Conservation (phyloP, 2,888 invertebrate genomes). For the Tipula lateralis region DNA sequence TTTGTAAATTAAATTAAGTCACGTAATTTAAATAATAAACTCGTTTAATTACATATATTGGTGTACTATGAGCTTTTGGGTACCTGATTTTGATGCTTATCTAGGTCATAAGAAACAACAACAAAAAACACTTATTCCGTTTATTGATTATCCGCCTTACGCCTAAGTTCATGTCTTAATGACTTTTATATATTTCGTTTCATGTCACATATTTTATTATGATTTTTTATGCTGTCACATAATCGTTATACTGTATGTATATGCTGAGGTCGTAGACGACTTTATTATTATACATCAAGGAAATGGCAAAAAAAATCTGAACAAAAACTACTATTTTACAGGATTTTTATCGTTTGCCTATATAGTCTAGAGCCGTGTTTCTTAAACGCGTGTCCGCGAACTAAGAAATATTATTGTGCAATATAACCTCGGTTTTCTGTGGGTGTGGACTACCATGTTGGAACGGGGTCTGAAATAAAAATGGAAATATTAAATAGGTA, state of each 20-base stretch:
- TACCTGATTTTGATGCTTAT: neutral
- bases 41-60: neutral
- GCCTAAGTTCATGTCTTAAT: neutral
- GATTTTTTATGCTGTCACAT: neutral
- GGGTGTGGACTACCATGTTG: too few relatives aligned
- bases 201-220: neutral
- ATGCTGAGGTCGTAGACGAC: neutral
- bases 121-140: neutral
- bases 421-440: too few relatives aligned
- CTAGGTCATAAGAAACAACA: neutral
- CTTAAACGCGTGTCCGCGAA: too few relatives aligned
- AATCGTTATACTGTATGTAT: neutral
- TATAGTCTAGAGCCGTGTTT: too few relatives aligned
- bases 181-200: neutral
- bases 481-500: too few relatives aligned
- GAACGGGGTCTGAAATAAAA: too few relatives aligned
- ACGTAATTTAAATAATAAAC: neutral
- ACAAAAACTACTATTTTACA: neutral
- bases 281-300: neutral
- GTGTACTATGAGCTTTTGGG: neutral
- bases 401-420: too few relatives aligned
- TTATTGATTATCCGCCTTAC: neutral
- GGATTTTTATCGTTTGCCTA: neutral
- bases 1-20: neutral
- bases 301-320: neutral